Conservation (phyloP, 2,888 invertebrate genomes). For the Anticlea derivata region DNA sequence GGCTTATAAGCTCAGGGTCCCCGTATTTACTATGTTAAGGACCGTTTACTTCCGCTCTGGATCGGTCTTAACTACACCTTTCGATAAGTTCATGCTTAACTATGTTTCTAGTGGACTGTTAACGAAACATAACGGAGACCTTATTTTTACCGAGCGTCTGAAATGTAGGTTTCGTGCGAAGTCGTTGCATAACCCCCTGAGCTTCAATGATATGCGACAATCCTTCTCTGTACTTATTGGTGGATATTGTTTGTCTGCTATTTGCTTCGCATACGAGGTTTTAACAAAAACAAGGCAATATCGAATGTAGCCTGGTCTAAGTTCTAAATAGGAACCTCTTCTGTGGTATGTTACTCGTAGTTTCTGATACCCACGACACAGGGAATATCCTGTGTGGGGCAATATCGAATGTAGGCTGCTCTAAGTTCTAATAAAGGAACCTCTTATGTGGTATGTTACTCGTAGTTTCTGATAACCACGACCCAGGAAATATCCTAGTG, state of each 20-base stretch:
- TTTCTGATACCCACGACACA: too few species aligned
- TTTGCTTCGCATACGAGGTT: constrained; percentile 36
- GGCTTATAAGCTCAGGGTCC: constrained; percentile 38
- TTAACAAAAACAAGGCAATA: constrained; percentile 21
- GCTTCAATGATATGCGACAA: constrained; percentile 33
- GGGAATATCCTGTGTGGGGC: too few species aligned
- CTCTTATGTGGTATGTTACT: too few species aligned
- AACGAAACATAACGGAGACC: constrained; percentile 22
- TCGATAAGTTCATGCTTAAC: constrained; percentile 28
- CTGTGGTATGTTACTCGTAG: too few species aligned
- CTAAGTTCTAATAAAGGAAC: too few species aligned
- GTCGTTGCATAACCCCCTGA: constrained; percentile 15
- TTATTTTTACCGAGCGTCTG: constrained; percentile 33
- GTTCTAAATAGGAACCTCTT: too few species aligned
- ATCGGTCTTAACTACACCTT: constrained; percentile 37
- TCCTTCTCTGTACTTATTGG: constrained; percentile 38
- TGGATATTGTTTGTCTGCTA: constrained; percentile 42
- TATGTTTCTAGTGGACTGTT: constrained; percentile 38
- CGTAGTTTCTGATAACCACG: too few species aligned
- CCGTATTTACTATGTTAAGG: constrained; percentile 32
- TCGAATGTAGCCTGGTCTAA: neutral
- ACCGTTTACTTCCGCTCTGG: constrained; percentile 49
- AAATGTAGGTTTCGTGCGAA: constrained; percentile 34
- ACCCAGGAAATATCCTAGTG: too few species aligned
- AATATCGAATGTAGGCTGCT: too few species aligned